Evolutionary conservation across 2,797 vertebrate species (phyloP), one percentile per base, ranked within the genome.

Genomic region (Onychomys arenicola): DNA sequence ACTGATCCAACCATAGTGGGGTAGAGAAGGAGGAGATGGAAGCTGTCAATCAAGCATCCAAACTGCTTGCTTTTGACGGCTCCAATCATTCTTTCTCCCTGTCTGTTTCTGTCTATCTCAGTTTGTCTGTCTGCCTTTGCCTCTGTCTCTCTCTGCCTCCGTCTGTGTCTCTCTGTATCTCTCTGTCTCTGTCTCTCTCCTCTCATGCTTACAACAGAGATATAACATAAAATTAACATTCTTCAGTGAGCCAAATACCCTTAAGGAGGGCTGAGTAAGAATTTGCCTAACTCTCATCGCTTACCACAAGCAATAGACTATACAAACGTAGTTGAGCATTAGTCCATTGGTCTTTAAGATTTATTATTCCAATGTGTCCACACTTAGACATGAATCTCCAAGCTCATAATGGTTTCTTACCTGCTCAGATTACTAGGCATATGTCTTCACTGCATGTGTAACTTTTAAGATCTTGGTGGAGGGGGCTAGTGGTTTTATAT

Each of bases 401-500:
- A 43, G 6, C 40, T 34, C 82, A 32, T 93, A 84, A 91, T 75
- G 17, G 59, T 65, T 91, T 90, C 80, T 83, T 77, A 73, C 43
- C 9, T 83, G 27, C 49, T 59, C 55, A 82, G n/a, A 59, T 95
- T 80, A 83, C 57, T 91, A 92, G 46, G 34, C 78, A 29, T 91
- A 59, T 43, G 73, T 25, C 57, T 93, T 93, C 80, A 89, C 71
- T 34, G 57, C 65, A 78, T 52, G 67, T 80, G 43, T 80, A 89
- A 88, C 89, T 85, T 89, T 85, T 78, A 85, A 73, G 89, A 69
- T 32, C n/a, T 43, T 65, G 8, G 71, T 69, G 32, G 84, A 92
- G 57, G 37, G 69, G 46, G 80, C 80, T 91, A 67, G 23, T 46
- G 90, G 49, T 71, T 90, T 90, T 90, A 75, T 27, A 75, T 80